Evolutionary conservation across 2,113 vertebrate species (phyloP).

Genomic region (Chaenogobius annularis): DNA sequence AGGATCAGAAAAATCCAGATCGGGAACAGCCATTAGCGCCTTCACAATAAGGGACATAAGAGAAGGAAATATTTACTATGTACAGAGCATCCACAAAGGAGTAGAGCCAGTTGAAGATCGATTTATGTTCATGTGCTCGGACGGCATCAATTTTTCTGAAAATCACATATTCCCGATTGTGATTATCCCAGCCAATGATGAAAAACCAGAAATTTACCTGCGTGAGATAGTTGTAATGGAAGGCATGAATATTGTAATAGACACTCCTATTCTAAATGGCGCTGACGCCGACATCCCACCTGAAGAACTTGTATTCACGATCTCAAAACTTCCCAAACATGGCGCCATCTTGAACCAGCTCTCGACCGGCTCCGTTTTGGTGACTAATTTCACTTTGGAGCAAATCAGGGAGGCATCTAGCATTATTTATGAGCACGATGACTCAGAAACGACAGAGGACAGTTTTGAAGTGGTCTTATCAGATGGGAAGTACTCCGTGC

Average conservation of each 20-base stretch:
- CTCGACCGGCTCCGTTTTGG: constrained; percentile 81
- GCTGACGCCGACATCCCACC: constrained; percentile 85
- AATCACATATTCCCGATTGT: constrained; percentile 85
- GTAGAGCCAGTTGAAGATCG: constrained; percentile 91
- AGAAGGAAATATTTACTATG: constrained; percentile 85
- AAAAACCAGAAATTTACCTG: constrained; percentile 87
- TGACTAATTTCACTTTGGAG: constrained; percentile 87
- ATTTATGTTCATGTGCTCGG: constrained; percentile 90
- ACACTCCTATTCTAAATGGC: constrained; percentile 86
- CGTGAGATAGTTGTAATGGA: constrained; percentile 93
- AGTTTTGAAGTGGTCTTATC: constrained; percentile 86
- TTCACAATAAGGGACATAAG: constrained; percentile 88
- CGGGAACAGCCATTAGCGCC: constrained; percentile 88
- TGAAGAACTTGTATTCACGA: constrained; percentile 81
- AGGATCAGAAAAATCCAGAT: constrained; percentile 94
- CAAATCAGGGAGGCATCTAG: constrained; percentile 89
- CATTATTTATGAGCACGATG: constrained; percentile 93
- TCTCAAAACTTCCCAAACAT: constrained; percentile 83
- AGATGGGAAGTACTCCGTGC: constrained; percentile 83
- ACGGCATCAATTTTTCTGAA: constrained; percentile 91
- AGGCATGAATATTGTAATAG: constrained; percentile 90
- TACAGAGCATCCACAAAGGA: constrained; percentile 91
- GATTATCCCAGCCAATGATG: constrained; percentile 88
- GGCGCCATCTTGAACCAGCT: constrained; percentile 88
- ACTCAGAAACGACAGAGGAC: constrained; percentile 91